Evolutionary conservation across 35 echinoderm and acorn worm genomes (phyloP).

Genomic region (Hemicentrotus pulcherrimus): DNA sequence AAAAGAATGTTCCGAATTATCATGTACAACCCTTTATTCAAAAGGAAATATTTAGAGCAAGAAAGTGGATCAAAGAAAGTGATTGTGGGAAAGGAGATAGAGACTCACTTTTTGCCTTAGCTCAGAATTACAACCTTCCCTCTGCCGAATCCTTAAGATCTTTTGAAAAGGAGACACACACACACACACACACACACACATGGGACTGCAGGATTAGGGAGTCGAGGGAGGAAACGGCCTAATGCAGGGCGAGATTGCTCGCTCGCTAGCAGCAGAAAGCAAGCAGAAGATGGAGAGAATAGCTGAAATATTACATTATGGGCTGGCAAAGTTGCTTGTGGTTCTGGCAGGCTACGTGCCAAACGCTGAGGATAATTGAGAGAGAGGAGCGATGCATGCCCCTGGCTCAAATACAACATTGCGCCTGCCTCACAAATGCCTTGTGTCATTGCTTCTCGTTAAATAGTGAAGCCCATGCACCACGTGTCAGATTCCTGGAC

Average conservation of each 20-base stretch:
- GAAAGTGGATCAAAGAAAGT: too few relatives aligned
- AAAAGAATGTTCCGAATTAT: background rate
- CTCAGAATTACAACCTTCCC: too few relatives aligned
- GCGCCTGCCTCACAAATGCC: background rate
- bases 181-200: background rate
- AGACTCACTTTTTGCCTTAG: background rate
- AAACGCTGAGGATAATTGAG: background rate
- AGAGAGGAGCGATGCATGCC: background rate
- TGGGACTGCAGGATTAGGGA: background rate
- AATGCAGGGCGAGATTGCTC: constrained; percentile 10
- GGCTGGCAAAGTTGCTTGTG: background rate
- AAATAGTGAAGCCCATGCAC: background rate
- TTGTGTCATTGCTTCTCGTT: background rate
- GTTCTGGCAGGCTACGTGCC: constrained; percentile 7
- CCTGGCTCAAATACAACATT: background rate
- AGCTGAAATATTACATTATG: constrained; percentile 3
- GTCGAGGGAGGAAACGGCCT: constrained; percentile 7
- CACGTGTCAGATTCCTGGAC: background rate
- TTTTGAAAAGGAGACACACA: background rate
- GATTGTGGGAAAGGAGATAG: background rate
- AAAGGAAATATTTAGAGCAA: too few relatives aligned
- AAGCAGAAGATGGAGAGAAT: background rate
- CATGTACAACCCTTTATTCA: background rate
- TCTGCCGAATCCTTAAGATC: background rate
- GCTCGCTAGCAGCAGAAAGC: constrained; percentile 5